phyloP scores from a whole-genome alignment of 2,797 vertebrate species.

The Holocentrus rufus region DNA sequence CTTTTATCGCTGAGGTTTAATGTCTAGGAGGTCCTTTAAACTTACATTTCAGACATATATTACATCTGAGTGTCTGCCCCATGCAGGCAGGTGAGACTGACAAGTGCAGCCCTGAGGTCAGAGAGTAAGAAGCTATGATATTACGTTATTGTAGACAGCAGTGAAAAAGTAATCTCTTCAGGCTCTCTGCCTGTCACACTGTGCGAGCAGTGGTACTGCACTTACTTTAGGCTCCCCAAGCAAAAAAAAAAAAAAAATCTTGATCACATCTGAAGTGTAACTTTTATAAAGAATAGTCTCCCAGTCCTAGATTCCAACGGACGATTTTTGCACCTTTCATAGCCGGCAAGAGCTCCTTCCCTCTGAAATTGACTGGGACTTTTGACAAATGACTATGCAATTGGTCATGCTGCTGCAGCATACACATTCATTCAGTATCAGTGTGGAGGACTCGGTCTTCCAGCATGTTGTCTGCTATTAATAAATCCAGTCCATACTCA shows the following conservation, averaged over 20 bases:
- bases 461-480: constrained; percentile 21
- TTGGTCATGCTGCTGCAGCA: background rate
- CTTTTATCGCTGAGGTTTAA: background rate
- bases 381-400: constrained; percentile 2
- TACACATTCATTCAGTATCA: constrained; percentile 13
- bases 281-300: constrained; percentile 49
- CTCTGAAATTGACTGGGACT: constrained; percentile 31
- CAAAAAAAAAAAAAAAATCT: constrained; percentile 19
- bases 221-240: constrained; percentile 52
- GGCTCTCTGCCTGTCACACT: constrained; percentile 56
- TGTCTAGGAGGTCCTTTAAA: background rate
- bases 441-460: constrained; percentile 25
- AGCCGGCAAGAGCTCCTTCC: background rate
- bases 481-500: constrained; percentile 20
- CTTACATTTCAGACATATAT: constrained; percentile 12
- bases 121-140: constrained; percentile 47
- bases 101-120: constrained; percentile 45
- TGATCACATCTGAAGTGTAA: constrained; percentile 13
- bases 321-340: constrained; percentile 23
- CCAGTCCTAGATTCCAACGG: constrained; percentile 38
- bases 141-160: constrained; percentile 53
- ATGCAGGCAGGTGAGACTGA: constrained; percentile 35
- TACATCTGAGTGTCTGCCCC: constrained; percentile 14
- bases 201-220: constrained; percentile 31
- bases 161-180: constrained; percentile 52